Percentiles rank a stretch among this genome's conserved stretches.
Conservation (phyloP, 1,140 invertebrate genomes). For the Periplaneta americana region DNA sequence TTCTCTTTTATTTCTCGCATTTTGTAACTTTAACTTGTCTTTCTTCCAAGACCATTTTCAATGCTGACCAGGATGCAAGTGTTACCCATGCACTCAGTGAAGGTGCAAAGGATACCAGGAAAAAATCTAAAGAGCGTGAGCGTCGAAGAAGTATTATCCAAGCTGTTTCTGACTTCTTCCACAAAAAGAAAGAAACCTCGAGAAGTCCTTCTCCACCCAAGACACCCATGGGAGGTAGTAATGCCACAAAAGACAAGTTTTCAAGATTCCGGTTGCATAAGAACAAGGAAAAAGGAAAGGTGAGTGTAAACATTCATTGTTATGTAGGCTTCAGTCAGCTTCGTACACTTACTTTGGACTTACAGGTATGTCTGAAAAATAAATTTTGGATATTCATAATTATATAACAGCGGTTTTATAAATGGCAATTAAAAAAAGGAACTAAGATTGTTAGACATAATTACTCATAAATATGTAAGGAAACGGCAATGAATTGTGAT, state of each 20-base stretch:
- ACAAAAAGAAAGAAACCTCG: slow-evolving; percentile 46
- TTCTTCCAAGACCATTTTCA: not conserved
- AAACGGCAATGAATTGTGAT: too few species aligned
- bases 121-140: slow-evolving; percentile 48
- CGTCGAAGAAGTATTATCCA: slow-evolving; percentile 77
- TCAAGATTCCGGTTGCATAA: slow-evolving; percentile 56
- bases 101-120: not conserved
- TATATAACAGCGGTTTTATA: too few species aligned
- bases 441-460: too few species aligned
- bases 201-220: slow-evolving; percentile 34
- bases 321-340: too few species aligned
- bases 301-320: too few species aligned
- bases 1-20: not conserved
- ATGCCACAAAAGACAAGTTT: slow-evolving; percentile 39
- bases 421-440: too few species aligned
- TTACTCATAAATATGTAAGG: too few species aligned
- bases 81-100: not conserved
- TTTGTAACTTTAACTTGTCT: not conserved
- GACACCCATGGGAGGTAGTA: slow-evolving; percentile 16
- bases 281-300: slow-evolving; percentile 63
- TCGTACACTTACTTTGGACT: too few species aligned
- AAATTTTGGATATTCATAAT: too few species aligned
- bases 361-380: too few species aligned
- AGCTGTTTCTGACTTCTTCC: slow-evolving; percentile 73
- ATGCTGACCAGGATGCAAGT: not conserved